Percentiles rank a stretch among this genome's conserved stretches.
Conservation (phyloP, 2,888 invertebrate species). For the Rosalia funebris region DNA sequence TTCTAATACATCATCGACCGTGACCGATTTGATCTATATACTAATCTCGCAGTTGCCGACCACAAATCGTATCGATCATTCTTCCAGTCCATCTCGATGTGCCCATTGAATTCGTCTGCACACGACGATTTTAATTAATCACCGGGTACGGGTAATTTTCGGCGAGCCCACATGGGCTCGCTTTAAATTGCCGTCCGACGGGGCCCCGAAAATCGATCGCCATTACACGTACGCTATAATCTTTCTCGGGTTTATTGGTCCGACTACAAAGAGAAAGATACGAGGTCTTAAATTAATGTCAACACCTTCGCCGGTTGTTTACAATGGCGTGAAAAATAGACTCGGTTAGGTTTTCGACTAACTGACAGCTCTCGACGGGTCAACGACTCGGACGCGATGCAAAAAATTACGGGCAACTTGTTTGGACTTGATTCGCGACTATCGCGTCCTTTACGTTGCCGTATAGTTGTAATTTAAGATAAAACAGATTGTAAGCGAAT, state of each 20-base stretch:
- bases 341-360: neutral
- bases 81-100: neutral
- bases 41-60: too few relatives aligned
- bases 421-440: neutral
- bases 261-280: neutral
- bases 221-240: neutral
- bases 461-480: neutral
- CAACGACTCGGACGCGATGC: neutral
- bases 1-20: too few relatives aligned
- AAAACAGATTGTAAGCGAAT: neutral
- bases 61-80: neutral
- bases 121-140: slow-evolving; percentile 3
- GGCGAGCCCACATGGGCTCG: neutral
- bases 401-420: neutral
- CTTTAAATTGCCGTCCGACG: slow-evolving; percentile 3
- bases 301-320: slow-evolving; percentile 7
- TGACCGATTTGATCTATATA: too few relatives aligned
- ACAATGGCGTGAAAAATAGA: slow-evolving; percentile 1
- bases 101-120: neutral
- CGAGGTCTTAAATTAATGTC: slow-evolving; percentile 7
- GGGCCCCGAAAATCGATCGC: slow-evolving; percentile 5
- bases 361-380: neutral
- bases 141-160: slow-evolving; percentile 5
- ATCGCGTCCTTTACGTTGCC: neutral
- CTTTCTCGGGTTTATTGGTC: neutral